Percentiles rank a stretch among this genome's conserved stretches.
phyloP scores from a whole-genome alignment of 2,113 vertebrate genomes.

The Progne subis region DNA sequence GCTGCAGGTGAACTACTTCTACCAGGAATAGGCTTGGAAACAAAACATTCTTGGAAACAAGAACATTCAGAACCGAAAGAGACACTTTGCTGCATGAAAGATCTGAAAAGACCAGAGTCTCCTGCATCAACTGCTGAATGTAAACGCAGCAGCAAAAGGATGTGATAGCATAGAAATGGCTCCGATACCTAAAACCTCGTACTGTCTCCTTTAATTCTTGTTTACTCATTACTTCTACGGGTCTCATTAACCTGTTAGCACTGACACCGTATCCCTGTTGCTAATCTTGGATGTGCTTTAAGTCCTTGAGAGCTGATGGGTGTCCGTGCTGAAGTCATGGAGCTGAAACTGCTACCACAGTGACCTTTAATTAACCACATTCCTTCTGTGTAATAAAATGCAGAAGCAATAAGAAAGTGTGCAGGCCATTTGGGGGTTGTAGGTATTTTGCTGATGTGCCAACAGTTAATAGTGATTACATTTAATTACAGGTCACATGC shows the following conservation, averaged over 20 bases:
- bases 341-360: background rate
- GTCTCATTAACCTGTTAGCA: background rate
- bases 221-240: background rate
- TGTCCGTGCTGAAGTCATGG: background rate
- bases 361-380: background rate
- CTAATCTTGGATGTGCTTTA: background rate
- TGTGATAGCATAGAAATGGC: background rate
- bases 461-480: background rate
- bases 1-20: background rate
- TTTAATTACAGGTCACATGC: background rate
- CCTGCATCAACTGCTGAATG: background rate
- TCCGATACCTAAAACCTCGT: background rate
- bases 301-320: background rate
- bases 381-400: background rate
- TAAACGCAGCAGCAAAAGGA: background rate
- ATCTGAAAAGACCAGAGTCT: background rate
- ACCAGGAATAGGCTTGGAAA: background rate
- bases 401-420: background rate
- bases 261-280: background rate
- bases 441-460: background rate
- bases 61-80: background rate
- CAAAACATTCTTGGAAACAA: too few relatives aligned
- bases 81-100: background rate
- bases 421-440: background rate
- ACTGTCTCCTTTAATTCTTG: background rate